Base-by-base conservation (phyloP, 2,113 vertebrate genomes). In the Anseranas semipalmata region DNA sequence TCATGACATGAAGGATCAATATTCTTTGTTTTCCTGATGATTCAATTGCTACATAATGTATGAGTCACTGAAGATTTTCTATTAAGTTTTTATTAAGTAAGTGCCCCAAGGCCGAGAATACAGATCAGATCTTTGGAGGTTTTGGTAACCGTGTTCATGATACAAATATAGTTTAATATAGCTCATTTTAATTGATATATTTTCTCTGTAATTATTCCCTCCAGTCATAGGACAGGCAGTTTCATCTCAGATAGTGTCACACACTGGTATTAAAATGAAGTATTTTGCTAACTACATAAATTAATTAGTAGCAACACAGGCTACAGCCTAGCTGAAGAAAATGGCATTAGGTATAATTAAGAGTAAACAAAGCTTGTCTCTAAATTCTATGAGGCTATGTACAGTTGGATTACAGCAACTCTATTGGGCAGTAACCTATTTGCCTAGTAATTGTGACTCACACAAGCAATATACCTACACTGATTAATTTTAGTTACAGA, bases 401-500 rank as follows among this genome's bases (percentile, higher is more conserved):
- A 85, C 71, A 93, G 93, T 94, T 94, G 83, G 94, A 97, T 97
- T 96, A 96, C 87, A 96, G 89, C 67, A 90, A 66, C 78, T 96
- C 91, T 95, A 70, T 52, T 95, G 90, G 97, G 95, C 89, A 97
- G 86, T 86, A 96, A 97, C 87, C 85, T 97, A 95, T 97, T 95
- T 98, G 71, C 84, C 75, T 94, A 85, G 94, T 97, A 98, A 97
- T 97, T 98, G 97, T 92, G 86, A 78, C 90, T 95, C 92, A 96
- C 96, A 96, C 89, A 96, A 95, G 80, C 73, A 92, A 94, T 97
- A 96, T 97, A 98, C 92, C 95, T 97, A 85, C 56, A 67, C 78
- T 97, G 97, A 97, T 98, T 98, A 97, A 98, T 98, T 98, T 97
- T 96, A 95, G 90, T 97, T 95, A 92, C 94, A 96, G 68, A 83